Evolutionary conservation across 2,113 vertebrate genomes (phyloP).

Genomic region (Lophius piscatorius): DNA sequence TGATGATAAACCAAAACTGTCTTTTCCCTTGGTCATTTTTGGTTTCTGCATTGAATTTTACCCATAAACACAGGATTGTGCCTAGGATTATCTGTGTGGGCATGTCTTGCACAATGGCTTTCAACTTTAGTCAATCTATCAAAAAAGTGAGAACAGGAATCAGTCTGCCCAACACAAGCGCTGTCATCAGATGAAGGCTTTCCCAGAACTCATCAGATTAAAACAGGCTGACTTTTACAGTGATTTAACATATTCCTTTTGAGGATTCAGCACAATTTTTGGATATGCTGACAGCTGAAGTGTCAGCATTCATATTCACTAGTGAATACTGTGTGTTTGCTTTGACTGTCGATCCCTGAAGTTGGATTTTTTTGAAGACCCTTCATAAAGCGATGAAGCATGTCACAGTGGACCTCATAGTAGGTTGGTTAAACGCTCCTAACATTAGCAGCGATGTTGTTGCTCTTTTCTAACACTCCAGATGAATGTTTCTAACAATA

Average conservation of each 20-base stretch:
- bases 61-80: neutral
- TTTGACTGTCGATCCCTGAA: constrained; percentile 8
- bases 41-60: neutral
- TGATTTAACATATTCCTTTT: neutral
- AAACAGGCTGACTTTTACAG: neutral
- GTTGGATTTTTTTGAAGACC: neutral
- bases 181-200: constrained; percentile 4
- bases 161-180: neutral
- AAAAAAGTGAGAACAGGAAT: constrained; percentile 2
- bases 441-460: neutral
- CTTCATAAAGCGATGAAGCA: neutral
- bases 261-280: neutral
- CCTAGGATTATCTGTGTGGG: neutral
- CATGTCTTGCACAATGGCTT: constrained; percentile 35
- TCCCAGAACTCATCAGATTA: neutral
- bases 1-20: neutral
- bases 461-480: constrained; percentile 17
- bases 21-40: constrained; percentile 15
- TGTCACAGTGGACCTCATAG: neutral
- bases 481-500: constrained; percentile 34
- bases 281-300: neutral
- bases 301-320: neutral
- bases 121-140: constrained; percentile 17
- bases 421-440: neutral
- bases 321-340: neutral